Conservation (phyloP, 2,113 vertebrate genomes). For the Corythoichthys intestinalis region DNA sequence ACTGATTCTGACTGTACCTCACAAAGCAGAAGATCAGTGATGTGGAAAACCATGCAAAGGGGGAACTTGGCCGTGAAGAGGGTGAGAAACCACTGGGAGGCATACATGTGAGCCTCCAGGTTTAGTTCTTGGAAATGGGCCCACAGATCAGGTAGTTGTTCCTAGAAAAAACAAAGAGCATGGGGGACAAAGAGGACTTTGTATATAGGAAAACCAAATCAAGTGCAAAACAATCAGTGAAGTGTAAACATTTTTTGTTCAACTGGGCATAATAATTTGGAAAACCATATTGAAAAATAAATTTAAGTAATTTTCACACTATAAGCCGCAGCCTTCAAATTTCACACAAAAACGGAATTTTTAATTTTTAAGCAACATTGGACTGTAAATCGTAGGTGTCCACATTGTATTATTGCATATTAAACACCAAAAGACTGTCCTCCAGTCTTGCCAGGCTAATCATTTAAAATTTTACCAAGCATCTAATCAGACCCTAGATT, state of each 20-base stretch:
- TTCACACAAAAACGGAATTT: too few relatives aligned
- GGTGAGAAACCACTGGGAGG: constrained; percentile 98
- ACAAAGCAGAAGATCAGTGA: constrained; percentile 95
- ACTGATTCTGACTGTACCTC: constrained; percentile 75
- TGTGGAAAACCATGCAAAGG: constrained; percentile 99
- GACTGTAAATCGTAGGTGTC: too few relatives aligned
- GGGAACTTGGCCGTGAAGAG: constrained; percentile 99
- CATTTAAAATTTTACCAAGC: not conserved
- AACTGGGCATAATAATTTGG: too few relatives aligned
- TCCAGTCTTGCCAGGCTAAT: not conserved
- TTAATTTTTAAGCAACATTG: too few relatives aligned
- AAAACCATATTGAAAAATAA: too few relatives aligned
- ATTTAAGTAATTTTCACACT: too few relatives aligned
- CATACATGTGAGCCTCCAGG: constrained; percentile 98
- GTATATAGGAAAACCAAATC: not conserved
- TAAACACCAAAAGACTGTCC: not conserved
- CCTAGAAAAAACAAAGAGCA: constrained; percentile 68
- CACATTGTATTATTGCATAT: not conserved
- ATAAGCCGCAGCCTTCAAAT: too few relatives aligned
- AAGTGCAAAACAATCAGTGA: too few relatives aligned
- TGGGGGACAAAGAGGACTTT: not conserved
- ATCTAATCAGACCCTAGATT: not conserved
- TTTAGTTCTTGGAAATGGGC: constrained; percentile 87
- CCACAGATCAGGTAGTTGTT: constrained; percentile 89
- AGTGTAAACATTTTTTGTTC: too few relatives aligned